phyloP scores from a whole-genome alignment of 2,797 vertebrate genomes.

The Chelmon rostratus region DNA sequence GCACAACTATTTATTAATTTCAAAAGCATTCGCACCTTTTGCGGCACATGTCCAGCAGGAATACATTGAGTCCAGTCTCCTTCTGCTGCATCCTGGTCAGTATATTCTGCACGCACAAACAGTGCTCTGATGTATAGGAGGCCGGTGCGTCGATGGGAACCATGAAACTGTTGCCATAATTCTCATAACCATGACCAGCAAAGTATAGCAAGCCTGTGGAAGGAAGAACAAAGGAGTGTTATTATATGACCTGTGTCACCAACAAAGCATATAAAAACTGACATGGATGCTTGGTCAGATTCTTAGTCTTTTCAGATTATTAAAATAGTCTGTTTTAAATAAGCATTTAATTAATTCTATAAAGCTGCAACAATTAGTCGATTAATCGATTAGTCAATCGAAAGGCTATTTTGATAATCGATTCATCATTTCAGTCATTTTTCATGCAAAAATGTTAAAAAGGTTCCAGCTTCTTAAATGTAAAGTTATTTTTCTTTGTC shows the following conservation, averaged over 20 bases:
- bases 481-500: too few species aligned
- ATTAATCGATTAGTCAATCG: too few species aligned
- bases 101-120: slow-evolving; percentile 90
- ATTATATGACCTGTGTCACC: neutral
- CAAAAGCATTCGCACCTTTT: slow-evolving; percentile 82
- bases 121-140: slow-evolving; percentile 88
- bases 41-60: slow-evolving; percentile 93
- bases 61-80: slow-evolving; percentile 89
- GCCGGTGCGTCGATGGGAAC: slow-evolving; percentile 89
- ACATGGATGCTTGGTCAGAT: neutral
- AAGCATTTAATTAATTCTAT: neutral
- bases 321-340: neutral
- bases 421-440: too few species aligned
- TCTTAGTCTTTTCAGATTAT: neutral
- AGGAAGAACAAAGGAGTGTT: neutral
- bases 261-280: neutral
- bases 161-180: slow-evolving; percentile 94
- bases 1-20: neutral
- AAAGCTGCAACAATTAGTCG: too few species aligned
- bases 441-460: too few species aligned
- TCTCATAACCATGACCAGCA: slow-evolving; percentile 91
- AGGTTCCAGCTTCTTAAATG: too few species aligned
- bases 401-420: too few species aligned
- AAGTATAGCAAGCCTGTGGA: slow-evolving; percentile 91
- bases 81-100: slow-evolving; percentile 90